Evolutionary conservation across 2,888 invertebrate species (phyloP).

Genomic region (Drosophila quasianomalipes): DNA sequence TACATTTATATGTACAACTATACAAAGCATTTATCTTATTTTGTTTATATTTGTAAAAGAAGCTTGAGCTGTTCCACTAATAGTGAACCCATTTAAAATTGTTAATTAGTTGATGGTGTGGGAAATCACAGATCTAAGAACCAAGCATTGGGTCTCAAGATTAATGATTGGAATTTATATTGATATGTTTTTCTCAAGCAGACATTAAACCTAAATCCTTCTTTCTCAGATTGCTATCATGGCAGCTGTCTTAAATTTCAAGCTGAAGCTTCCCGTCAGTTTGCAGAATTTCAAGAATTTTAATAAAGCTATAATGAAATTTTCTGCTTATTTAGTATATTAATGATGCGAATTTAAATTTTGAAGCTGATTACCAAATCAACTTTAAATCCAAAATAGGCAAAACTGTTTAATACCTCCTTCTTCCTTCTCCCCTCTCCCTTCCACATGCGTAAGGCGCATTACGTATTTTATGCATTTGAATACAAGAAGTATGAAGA

Average conservation of each 20-base stretch:
- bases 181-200: not conserved
- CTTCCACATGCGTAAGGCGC: not conserved
- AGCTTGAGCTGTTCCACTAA: not conserved
- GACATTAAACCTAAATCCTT: not conserved
- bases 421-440: fast-evolving
- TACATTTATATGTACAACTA: too few relatives aligned
- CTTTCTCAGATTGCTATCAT: not conserved
- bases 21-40: not conserved
- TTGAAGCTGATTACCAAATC: not conserved
- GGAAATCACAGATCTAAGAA: not conserved
- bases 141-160: not conserved
- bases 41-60: not conserved
- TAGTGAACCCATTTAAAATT: not conserved
- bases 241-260: not conserved
- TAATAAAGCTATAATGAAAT: not conserved
- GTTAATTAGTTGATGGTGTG: not conserved
- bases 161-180: not conserved
- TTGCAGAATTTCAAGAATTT: not conserved
- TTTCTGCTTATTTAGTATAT: not conserved
- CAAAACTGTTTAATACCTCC: not conserved
- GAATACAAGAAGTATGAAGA: not conserved
- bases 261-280: not conserved
- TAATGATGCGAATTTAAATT: not conserved
- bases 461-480: not conserved
- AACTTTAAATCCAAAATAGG: not conserved